Evolutionary conservation across 2,888 invertebrate genomes (phyloP), one percentile per base, ranked within the genome.

Genomic region (Philaethria dido): DNA sequence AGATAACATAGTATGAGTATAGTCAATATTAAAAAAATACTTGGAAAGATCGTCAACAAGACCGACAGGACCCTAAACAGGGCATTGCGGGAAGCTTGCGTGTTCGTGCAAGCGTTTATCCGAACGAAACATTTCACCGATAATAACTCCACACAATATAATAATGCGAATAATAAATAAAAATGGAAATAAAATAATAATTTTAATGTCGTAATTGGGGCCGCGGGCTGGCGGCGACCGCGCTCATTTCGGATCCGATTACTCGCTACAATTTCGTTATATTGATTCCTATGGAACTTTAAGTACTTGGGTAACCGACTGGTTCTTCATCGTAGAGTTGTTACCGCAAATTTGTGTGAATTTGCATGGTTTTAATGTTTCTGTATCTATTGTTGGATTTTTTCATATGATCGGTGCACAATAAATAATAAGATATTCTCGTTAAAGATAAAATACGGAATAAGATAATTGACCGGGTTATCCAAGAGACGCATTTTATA

Each of bases 91-190:
- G 78, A 78, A 82, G 85, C 77, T 92, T 87, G 89, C 91, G 92
- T 90, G 90, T 87, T 77, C 75, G 80, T 78, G 75, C 81, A 77
- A 87, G 75, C 92, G 89, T 92, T 92, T 92, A 92, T 90, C 92
- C 86, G 87, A 91, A 92, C 92, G 92, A 92, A 92, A 88, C 92
- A 90, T 92, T 92, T 92, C 92, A 85, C 90, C 91, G 89, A 92
- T 92, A 92, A 92, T 92, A 90, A 92, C 91, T 89, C 91, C 88
- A 90, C 91, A 91, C 90, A 92, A 92, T 92, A 92, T 92, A 92
- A 92, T 92, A 92, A 92, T 92, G 90, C 92, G 91, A 92, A 92
- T 92, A 92, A 92, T 92, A 92, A 91, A 91, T 91, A 92, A 92
- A 92, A 92, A 91, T 89, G 86, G 86, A 92, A 92, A 91, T 91